Evolutionary conservation across 30 jellyfish, hydroid and myxozoan species (phyloP), one percentile per base, ranked within the genome.

Genomic region (Aurelia sp.): DNA sequence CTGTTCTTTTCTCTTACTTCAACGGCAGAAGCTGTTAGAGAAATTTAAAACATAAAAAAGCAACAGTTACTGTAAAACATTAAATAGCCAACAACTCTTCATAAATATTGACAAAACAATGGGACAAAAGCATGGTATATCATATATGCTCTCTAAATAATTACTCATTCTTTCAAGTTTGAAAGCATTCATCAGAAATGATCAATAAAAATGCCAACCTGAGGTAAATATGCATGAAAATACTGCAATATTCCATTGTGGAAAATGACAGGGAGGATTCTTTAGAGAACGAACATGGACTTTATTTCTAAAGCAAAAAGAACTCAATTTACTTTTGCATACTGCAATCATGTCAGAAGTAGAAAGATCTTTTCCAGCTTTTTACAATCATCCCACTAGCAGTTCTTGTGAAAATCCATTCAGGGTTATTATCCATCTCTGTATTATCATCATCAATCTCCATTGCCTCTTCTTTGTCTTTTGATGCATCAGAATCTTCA

Each of bases 171-270:
- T n/a, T n/a, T n/a, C 11, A 52, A 52, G 63, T 52, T 16, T 52
- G 16, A 52, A 52, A 52, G 63, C 63, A 52, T 52, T 52, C 63
- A 52, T 52, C 11, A 52, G 63, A 52, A 52, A 52, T 52, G 63
- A 52, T 52, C 63, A 52, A 52, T 52, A 11, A 52, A 52, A 52
- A 52, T 52, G 63, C 63, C 63, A 52, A 52, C 63, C 63, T 9
- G 63, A 16, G 16, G 63, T 52, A 52, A 52, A 52, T 52, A 52
- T 52, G 11, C 63, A 9, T 52, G 11, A 52, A 52, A 52, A 52
- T 52, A 52, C 63, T 52, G 63, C 63, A 52, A 52, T 52, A 52
- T 52, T 52, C 63, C 63, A 52, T 52, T 52, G 63, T 11, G 63
- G 63, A 52, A 52, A 52, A 52, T 52, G 63, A 52, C 63, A 52